phyloP scores from a whole-genome alignment of 1,140 invertebrate species.

The Drosophila varians region DNA sequence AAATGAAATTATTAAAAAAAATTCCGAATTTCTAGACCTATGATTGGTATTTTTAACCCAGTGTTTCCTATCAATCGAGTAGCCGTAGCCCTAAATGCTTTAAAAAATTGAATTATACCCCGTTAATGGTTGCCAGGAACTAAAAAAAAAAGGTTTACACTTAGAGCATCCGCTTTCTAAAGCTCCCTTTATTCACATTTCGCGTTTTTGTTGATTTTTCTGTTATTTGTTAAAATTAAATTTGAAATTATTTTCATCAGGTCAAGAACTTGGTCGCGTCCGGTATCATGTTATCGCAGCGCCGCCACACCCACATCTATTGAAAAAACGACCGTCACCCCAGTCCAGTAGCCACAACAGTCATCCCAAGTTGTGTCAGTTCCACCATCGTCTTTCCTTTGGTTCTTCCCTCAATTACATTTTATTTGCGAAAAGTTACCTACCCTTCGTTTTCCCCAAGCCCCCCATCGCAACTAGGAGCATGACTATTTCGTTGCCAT shows the following conservation, averaged over 20 bases:
- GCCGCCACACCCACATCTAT: conserved; percentile 14
- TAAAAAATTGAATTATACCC: not conserved
- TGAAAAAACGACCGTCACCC: not conserved
- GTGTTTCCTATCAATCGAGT: too few species aligned
- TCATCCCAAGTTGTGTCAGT: conserved; percentile 27
- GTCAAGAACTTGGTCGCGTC: conserved; percentile 34
- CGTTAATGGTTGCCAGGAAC: not conserved
- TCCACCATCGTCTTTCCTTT: conserved; percentile 38
- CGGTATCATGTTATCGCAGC: conserved; percentile 32
- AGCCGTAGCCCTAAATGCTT: too few species aligned
- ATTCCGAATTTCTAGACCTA: too few species aligned
- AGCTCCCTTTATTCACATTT: conserved; percentile 16
- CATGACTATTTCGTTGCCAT: conserved; percentile 47
- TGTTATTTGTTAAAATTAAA: conserved; percentile 67
- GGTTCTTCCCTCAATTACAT: conserved; percentile 71
- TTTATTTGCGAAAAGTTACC: conserved; percentile 68
- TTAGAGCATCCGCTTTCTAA: conserved; percentile 6
- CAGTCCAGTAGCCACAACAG: conserved; percentile 10
- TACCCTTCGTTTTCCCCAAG: conserved; percentile 1
- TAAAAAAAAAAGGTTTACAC: conserved; percentile 4
- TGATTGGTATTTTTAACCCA: too few species aligned
- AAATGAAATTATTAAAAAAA: too few species aligned
- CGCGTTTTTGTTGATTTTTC: conserved; percentile 66
- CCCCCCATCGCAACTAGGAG: conserved; percentile 10
- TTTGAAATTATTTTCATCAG: conserved; percentile 65